Percentiles rank a stretch among this genome's conserved stretches.
Conservation (phyloP, 2,113 vertebrate species). For the Phyllostomus discolor region DNA sequence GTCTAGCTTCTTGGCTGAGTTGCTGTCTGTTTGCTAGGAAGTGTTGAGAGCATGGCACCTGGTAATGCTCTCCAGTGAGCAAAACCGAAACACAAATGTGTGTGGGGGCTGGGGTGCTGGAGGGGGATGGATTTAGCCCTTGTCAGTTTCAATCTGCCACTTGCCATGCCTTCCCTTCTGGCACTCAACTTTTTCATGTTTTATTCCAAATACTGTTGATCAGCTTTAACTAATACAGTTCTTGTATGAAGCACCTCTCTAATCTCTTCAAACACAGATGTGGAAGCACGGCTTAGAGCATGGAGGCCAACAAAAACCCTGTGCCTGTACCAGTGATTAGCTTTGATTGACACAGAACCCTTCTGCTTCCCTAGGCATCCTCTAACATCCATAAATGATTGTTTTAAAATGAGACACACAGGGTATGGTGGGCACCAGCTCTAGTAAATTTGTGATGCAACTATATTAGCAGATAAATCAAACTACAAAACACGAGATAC, state of each 20-base stretch:
- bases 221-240: constrained; percentile 86
- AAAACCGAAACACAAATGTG: neutral
- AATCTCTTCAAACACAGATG: constrained; percentile 89
- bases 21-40: neutral
- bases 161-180: constrained; percentile 75
- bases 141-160: constrained; percentile 63
- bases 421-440: constrained; percentile 67
- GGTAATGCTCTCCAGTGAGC: constrained; percentile 42
- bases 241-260: constrained; percentile 86
- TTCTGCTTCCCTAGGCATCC: constrained; percentile 81
- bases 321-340: constrained; percentile 86
- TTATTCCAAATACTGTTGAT: constrained; percentile 85
- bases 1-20: constrained; percentile 9
- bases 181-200: constrained; percentile 81
- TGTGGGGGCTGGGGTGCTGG: accelerated
- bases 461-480: constrained; percentile 66
- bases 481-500: constrained; percentile 50
- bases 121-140: constrained; percentile 42
- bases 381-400: constrained; percentile 81
- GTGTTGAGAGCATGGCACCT: constrained; percentile 45
- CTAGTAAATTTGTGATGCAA: constrained; percentile 67
- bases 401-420: constrained; percentile 80
- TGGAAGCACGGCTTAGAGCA: constrained; percentile 83
- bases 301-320: constrained; percentile 85
- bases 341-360: constrained; percentile 86